phyloP scores from a whole-genome alignment of 1,140 invertebrate genomes.

The Drosophila littoralis region DNA sequence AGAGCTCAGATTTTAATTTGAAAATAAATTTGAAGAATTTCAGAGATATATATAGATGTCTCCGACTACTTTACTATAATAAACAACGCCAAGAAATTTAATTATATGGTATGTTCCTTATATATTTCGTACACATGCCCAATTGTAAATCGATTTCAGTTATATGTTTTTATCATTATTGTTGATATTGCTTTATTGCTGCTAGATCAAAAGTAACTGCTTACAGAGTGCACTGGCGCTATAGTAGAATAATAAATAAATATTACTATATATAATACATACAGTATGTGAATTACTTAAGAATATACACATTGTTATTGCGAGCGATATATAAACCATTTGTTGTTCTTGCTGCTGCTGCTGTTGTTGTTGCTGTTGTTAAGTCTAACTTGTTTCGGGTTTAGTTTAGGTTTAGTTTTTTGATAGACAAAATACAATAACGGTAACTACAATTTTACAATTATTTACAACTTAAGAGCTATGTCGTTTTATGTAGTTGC shows the following conservation, averaged over 20 bases:
- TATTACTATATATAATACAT: slow-evolving; percentile 64
- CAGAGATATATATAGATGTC: too few species aligned
- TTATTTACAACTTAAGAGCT: slow-evolving; percentile 66
- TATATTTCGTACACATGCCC: not conserved
- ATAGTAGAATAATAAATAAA: slow-evolving; percentile 75
- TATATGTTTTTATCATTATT: slow-evolving; percentile 55
- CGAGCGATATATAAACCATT: slow-evolving; percentile 59
- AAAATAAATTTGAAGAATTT: too few species aligned
- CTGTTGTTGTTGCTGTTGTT: not conserved
- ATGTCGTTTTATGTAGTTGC: not conserved
- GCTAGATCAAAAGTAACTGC: slow-evolving; percentile 65
- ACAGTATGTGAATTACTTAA: slow-evolving; percentile 31
- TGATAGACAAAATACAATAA: slow-evolving; percentile 76
- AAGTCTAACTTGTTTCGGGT: slow-evolving; percentile 55
- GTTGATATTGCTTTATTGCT: slow-evolving; percentile 75
- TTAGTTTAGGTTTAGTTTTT: slow-evolving; percentile 33
- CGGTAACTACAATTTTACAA: slow-evolving; percentile 77
- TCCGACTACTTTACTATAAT: too few species aligned
- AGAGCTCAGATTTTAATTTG: too few species aligned
- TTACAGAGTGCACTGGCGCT: slow-evolving; percentile 44
- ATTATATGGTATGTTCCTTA: too few species aligned
- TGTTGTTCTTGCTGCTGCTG: not conserved
- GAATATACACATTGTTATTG: slow-evolving; percentile 45
- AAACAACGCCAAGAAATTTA: too few species aligned
- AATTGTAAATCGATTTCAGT: not conserved